A percentile compares a stretch with the other conserved stretches of the same genome.
These are phyloP conservation scores for Idaea biselata DNA, from an alignment of 2,888 invertebrate species.

Conservation along the genomic window DNA sequence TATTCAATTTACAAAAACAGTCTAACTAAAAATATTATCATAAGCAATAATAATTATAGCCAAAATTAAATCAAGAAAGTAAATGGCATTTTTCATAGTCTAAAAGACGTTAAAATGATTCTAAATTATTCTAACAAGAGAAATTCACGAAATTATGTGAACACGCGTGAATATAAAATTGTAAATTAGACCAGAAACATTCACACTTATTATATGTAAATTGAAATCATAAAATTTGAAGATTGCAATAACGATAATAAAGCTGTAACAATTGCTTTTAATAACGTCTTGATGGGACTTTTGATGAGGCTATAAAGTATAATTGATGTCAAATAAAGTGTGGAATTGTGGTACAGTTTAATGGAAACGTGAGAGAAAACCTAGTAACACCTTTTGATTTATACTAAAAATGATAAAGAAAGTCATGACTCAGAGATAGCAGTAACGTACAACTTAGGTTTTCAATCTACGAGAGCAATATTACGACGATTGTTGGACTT, in stretches of 20 bases:
- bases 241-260: conserved; percentile 3
- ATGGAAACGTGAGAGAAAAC: conserved; percentile 50
- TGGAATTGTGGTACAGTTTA: conserved; percentile 36
- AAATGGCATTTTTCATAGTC: not conserved
- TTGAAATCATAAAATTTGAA: conserved; percentile 1
- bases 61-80: not conserved
- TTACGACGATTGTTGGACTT: too few relatives aligned
- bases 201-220: conserved; percentile 3
- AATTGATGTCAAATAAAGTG: not conserved
- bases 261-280: conserved; percentile 5
- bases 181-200: conserved; percentile 1
- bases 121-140: conserved; percentile 1
- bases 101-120: not conserved
- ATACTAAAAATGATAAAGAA: not conserved
- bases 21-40: not conserved
- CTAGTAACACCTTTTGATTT: conserved; percentile 14
- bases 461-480: too few relatives aligned
- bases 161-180: not conserved
- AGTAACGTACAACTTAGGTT: not conserved
- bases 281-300: conserved; percentile 15
- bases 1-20: not conserved
- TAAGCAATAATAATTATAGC: not conserved
- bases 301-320: conserved; percentile 21
- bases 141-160: not conserved
- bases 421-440: not conserved